Conservation (phyloP, 92 coral and sea anemone genomes). For the Isaurus tuberculatus region DNA sequence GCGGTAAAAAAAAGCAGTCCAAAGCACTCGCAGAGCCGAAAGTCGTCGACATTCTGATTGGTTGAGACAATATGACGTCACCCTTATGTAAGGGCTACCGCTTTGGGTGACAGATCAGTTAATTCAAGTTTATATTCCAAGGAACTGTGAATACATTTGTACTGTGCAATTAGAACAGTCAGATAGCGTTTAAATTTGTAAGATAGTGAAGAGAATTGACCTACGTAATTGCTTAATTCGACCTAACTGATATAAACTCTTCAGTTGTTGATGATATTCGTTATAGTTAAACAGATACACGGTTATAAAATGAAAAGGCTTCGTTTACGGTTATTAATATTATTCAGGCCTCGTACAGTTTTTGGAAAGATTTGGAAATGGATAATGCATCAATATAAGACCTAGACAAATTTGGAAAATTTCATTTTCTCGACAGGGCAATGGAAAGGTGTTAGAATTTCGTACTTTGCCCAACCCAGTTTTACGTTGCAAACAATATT, state of each 20-base stretch:
- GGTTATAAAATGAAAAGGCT: too few relatives aligned
- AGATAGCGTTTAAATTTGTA: slow-evolving; percentile 16
- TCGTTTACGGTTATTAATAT: too few relatives aligned
- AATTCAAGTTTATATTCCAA: slow-evolving; percentile 17
- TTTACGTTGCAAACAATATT: too few relatives aligned
- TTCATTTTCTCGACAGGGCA: too few relatives aligned
- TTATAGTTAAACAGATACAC: background rate
- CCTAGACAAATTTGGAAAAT: too few relatives aligned
- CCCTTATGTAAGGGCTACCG: background rate
- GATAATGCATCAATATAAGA: too few relatives aligned
- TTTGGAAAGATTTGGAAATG: too few relatives aligned
- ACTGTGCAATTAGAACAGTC: slow-evolving; percentile 29
- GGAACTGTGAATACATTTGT: slow-evolving; percentile 29
- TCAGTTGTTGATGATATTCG: background rate
- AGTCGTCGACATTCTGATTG: background rate
- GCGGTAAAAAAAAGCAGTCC: background rate
- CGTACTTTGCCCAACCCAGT: too few relatives aligned
- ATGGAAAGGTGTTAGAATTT: too few relatives aligned
- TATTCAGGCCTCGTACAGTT: too few relatives aligned
- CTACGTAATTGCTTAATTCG: background rate
- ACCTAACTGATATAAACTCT: background rate
- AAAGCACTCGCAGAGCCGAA: background rate
- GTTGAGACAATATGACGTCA: background rate
- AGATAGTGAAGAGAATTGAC: slow-evolving; percentile 10
- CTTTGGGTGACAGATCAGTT: background rate